phyloP scores from a whole-genome alignment of 2,113 vertebrate species.

The Apodemus speciosus region DNA sequence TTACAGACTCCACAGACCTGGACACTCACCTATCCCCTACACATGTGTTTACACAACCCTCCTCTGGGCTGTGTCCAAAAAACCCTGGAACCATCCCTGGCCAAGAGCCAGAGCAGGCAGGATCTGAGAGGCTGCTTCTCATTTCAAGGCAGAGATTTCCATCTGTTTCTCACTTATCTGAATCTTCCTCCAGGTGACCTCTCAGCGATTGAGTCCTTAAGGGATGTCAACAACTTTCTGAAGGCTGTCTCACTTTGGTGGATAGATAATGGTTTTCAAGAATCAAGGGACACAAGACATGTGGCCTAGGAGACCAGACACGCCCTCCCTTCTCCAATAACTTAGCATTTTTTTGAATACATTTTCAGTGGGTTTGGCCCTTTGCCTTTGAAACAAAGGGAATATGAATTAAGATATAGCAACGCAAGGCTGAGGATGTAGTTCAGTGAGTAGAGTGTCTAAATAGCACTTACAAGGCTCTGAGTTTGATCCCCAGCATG shows the following conservation, averaged over 20 bases:
- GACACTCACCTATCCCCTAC: not conserved
- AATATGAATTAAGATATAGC: constrained; percentile 29
- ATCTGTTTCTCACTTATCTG: not conserved
- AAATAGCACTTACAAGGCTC: not conserved
- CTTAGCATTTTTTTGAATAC: not conserved
- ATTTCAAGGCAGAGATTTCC: not conserved
- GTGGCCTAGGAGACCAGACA: not conserved
- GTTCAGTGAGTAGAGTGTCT: not conserved
- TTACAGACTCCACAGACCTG: not conserved
- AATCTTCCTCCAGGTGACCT: not conserved
- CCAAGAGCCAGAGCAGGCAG: not conserved
- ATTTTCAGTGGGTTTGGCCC: not conserved
- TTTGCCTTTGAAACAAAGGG: not conserved
- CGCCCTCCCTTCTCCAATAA: not conserved
- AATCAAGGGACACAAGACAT: not conserved
- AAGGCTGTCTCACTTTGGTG: not conserved
- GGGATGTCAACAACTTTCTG: not conserved
- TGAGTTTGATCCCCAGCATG: not conserved
- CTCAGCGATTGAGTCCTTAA: not conserved
- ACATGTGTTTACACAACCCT: not conserved
- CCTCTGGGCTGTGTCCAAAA: constrained; percentile 2
- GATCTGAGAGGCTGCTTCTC: not conserved
- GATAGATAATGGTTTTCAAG: not conserved
- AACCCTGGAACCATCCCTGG: constrained; percentile 14
- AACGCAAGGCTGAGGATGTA: not conserved